These are phyloP conservation scores for Phrynosoma blainvillii DNA, from an alignment of 2,113 vertebrate species.

Conservation along the genomic window DNA sequence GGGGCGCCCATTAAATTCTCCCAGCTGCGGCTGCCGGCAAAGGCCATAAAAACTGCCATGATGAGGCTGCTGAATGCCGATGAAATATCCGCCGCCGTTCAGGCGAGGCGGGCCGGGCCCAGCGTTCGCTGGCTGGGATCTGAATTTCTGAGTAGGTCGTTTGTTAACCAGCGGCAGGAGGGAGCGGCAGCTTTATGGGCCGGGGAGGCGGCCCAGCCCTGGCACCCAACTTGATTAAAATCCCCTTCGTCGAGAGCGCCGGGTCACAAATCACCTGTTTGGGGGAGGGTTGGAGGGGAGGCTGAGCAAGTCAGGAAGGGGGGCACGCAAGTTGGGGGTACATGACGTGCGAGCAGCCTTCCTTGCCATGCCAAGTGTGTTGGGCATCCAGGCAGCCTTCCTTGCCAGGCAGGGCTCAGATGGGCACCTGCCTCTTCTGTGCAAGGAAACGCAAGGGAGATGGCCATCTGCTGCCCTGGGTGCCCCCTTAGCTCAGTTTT, in stretches of 20 bases:
- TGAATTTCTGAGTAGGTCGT: conserved; percentile 68
- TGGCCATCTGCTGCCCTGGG: neutral
- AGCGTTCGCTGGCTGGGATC: too few relatives aligned
- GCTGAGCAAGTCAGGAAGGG: neutral
- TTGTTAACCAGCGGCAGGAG: conserved; percentile 65
- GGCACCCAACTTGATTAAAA: conserved; percentile 70
- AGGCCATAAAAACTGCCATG: conserved; percentile 70
- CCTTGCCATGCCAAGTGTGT: too few relatives aligned
- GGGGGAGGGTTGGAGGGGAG: conserved; percentile 7
- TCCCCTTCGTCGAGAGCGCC: conserved; percentile 66
- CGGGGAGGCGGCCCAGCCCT: conserved; percentile 63
- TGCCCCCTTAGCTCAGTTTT: neutral
- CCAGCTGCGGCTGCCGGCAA: conserved; percentile 55
- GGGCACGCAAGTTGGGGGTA: neutral
- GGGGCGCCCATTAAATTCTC: conserved; percentile 68
- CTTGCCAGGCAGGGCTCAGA: neutral
- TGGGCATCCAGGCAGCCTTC: neutral
- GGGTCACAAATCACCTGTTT: conserved; percentile 71
- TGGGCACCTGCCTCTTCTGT: too few relatives aligned
- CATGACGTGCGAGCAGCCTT: neutral
- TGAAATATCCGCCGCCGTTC: conserved; percentile 66
- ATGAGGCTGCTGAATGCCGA: conserved; percentile 72
- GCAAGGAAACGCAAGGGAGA: too few relatives aligned
- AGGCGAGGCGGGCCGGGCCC: conserved; percentile 59
- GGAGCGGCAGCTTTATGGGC: conserved; percentile 68